Percentiles rank a stretch among this genome's conserved stretches.
phyloP scores from a whole-genome alignment of 2,888 invertebrate genomes.

The Ormyrus thymus region DNA sequence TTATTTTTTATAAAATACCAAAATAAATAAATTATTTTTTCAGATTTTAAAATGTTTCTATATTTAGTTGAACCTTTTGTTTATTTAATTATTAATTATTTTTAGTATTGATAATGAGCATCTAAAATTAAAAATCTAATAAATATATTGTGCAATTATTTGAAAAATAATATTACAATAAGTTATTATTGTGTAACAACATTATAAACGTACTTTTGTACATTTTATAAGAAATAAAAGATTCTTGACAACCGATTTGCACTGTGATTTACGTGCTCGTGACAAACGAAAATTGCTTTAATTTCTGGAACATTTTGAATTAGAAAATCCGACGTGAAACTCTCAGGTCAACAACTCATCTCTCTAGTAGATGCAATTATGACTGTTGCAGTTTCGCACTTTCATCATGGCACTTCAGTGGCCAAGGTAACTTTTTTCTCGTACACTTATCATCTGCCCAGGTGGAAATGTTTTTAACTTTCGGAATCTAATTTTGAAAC shows the following conservation, averaged over 20 bases:
- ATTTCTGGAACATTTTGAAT: slow-evolving; percentile 7
- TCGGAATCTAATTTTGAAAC: no score
- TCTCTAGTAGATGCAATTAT: slow-evolving; percentile 9
- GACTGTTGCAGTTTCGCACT: slow-evolving; percentile 16
- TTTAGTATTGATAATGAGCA: no score
- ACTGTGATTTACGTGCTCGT: no score
- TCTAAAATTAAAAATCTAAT: not conserved
- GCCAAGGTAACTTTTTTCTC: no score
- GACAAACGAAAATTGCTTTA: no score
- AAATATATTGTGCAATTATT: not conserved
- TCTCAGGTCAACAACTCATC: not conserved
- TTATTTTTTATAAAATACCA: no score
- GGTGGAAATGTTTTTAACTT: no score
- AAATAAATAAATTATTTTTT: no score
- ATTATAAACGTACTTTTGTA: not conserved
- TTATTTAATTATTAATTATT: no score
- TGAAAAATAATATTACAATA: not conserved
- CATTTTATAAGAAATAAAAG: slow-evolving; percentile 15
- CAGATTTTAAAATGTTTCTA: no score
- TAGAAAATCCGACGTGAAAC: slow-evolving; percentile 10
- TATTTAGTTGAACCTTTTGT: no score
- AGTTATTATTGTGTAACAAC: not conserved
- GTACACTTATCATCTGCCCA: no score
- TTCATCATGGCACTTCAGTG: not conserved
- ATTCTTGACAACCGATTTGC: not conserved